These are phyloP conservation scores for Esox masquinongy DNA, from an alignment of 2,797 vertebrate species.

Conservation along the genomic window DNA sequence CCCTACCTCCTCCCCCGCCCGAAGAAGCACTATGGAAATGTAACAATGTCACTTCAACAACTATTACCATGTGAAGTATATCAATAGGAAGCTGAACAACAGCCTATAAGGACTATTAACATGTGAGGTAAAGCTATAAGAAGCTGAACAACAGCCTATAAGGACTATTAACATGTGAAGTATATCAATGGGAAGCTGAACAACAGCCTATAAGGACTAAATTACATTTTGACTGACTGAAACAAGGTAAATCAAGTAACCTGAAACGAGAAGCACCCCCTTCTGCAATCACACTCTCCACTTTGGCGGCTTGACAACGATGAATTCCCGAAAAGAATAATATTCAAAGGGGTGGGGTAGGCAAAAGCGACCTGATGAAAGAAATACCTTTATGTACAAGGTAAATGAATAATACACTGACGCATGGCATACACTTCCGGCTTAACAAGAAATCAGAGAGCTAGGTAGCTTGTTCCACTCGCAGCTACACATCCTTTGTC, in stretches of 20 bases:
- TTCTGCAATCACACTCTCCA: constrained; percentile 99
- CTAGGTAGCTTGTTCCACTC: not conserved
- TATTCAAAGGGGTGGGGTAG: constrained; percentile 84
- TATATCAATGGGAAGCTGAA: not conserved
- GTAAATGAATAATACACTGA: not conserved
- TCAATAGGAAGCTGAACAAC: not conserved
- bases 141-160: no score
- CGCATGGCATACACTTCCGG: not conserved
- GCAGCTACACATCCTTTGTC: not conserved
- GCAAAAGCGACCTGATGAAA: constrained; percentile 84
- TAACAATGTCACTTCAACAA: no score
- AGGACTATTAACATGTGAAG: not conserved
- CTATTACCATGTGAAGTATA: not conserved
- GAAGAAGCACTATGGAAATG: constrained; percentile 92
- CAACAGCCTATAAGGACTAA: not conserved
- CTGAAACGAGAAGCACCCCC: constrained; percentile 99
- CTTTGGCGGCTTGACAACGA: constrained; percentile 91
- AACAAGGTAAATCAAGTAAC: constrained; percentile 59
- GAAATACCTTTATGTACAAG: constrained; percentile 11
- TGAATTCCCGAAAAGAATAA: constrained; percentile 98
- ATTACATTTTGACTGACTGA: not conserved
- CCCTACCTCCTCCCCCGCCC: constrained; percentile 99
- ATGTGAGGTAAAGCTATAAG: no score
- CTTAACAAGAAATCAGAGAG: not conserved
- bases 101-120: not conserved